phyloP scores from a whole-genome alignment of 2,797 vertebrate genomes.

The Strix occidentalis region DNA sequence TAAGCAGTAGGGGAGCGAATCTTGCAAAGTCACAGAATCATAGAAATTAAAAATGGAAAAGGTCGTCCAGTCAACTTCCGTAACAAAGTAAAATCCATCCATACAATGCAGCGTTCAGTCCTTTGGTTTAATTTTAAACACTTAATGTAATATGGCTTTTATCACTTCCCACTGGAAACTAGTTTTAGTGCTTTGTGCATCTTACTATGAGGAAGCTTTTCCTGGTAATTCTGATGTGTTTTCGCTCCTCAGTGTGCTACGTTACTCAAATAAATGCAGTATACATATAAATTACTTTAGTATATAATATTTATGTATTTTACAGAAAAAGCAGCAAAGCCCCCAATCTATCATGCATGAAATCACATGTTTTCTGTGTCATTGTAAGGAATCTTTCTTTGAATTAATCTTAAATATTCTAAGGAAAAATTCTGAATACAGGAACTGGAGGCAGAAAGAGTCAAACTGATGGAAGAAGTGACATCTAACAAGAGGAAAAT shows the following conservation, averaged over 20 bases:
- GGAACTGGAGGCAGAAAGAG: conserved; percentile 86
- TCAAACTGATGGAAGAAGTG: conserved; percentile 85
- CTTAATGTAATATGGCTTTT: neutral
- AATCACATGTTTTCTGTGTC: neutral
- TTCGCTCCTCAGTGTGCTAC: neutral
- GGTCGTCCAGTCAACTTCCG: neutral
- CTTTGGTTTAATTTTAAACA: neutral
- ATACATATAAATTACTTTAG: neutral
- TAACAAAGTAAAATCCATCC: neutral
- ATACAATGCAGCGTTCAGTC: neutral
- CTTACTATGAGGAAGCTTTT: neutral
- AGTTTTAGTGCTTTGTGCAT: neutral
- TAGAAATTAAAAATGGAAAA: conserved; percentile 14
- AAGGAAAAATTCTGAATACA: conserved; percentile 37
- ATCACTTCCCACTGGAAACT: neutral
- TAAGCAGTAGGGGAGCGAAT: neutral
- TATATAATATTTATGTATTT: neutral
- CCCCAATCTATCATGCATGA: neutral
- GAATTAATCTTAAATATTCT: neutral
- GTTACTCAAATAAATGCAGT: neutral
- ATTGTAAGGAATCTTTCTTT: neutral
- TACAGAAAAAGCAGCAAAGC: neutral
- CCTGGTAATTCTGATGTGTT: neutral
- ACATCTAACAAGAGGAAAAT: conserved; percentile 85
- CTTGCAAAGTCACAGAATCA: neutral